These are phyloP conservation scores for Xanthia togata DNA, from an alignment of 2,888 invertebrate genomes.

Conservation along the genomic window DNA sequence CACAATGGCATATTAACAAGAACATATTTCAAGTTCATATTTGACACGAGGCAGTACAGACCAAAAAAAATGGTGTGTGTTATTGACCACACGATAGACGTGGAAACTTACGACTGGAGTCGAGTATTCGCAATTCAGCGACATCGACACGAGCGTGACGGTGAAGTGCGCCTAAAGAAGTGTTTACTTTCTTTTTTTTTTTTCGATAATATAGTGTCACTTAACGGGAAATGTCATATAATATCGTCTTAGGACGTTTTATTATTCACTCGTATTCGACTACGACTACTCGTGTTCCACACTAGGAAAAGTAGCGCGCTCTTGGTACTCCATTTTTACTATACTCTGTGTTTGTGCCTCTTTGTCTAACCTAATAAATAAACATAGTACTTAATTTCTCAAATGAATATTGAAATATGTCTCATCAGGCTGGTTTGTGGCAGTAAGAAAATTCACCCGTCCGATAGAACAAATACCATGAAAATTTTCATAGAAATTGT, in stretches of 20 bases:
- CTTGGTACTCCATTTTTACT: slow-evolving; percentile 5
- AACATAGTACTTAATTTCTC: neutral
- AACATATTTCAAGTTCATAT: neutral
- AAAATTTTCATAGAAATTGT: too few species aligned
- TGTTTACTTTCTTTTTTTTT: neutral
- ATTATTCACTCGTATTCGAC: neutral
- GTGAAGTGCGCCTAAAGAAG: neutral
- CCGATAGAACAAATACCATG: too few species aligned
- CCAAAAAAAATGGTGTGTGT: neutral
- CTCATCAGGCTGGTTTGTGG: neutral
- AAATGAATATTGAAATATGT: neutral
- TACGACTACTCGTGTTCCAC: too few species aligned
- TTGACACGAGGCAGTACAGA: neutral
- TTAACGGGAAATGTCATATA: neutral
- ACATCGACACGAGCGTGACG: too few species aligned
- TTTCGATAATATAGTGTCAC: neutral
- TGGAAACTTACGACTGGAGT: neutral
- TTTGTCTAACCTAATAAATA: neutral
- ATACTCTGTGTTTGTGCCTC: slow-evolving; percentile 7
- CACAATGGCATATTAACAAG: slow-evolving; percentile 11
- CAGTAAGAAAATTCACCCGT: too few species aligned
- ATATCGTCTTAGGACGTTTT: neutral
- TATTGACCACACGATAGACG: neutral
- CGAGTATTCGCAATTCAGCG: neutral
- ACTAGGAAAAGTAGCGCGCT: neutral